Evolutionary conservation across 2,113 vertebrate genomes (phyloP), one percentile per base, ranked within the genome.

Genomic region (Heterochromis multidens): DNA sequence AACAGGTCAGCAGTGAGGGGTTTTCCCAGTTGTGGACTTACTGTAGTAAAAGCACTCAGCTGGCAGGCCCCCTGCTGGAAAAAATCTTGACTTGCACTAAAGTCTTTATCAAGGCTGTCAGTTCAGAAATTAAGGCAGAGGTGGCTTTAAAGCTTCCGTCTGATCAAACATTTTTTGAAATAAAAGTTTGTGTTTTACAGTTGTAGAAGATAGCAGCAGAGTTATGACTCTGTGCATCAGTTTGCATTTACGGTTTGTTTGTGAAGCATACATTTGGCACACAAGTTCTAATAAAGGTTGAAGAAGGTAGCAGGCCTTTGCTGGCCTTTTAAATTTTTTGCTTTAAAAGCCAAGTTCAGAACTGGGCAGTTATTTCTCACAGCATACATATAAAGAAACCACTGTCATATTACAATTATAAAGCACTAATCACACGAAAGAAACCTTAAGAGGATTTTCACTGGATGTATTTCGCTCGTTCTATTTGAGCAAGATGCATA

Each of bases 31-130:
- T 35, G 23, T 61, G 31, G 65, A 58, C 76, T 60, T 27, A 4
- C 56, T 62, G 62, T 67, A 59, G 86, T 81, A 83, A 89, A 85
- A 80, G 35, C 80, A 72, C 70, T 85, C 77, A 65, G 62, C 77
- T 85, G 57, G 52, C 87, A 29, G 60, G 54, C 79, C 85, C 52
- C 61, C 70, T 81, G 81, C 79, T 89, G 78, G 83, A 87, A 83
- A 46, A 81, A 76, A 90, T 90, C 63, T 82, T 77, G 37, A 74
- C 40, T 80, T 43, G 23, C 57, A 81, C 40, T 72, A 37, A 84
- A 85, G 62, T 82, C n/a, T 82, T 77, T 56, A 72, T 86, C 27
- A 9, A 16, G 8, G 12, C 16, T 37, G 4, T 46, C n/a, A 56
- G 19, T 37, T 52, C 27, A 74, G 17, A 29, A 74, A 74, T 59